Evolutionary conservation across 2,888 invertebrate species (phyloP), one percentile per base, ranked within the genome.

Genomic region (Philhelius pedissequus): DNA sequence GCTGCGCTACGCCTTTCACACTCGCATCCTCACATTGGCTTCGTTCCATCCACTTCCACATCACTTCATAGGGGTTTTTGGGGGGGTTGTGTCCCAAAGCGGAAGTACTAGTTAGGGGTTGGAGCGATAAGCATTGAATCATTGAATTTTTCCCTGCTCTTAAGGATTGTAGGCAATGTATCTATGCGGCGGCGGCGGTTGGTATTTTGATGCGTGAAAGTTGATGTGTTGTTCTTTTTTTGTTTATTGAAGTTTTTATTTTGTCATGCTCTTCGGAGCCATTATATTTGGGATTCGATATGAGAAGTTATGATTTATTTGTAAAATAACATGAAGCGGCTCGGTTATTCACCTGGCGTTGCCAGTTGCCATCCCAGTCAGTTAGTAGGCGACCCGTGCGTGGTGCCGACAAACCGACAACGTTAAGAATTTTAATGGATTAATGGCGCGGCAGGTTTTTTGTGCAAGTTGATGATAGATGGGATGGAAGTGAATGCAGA

Each of bases 101-200:
- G 56, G 79, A 79, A 79, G 79, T 79, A 70, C 43, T 25, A 83
- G 78, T 79, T 83, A 83, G 70, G 66, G 70, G 70, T 45, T 64
- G 43, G 56, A 79, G 50, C 79, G 83, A 75, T 83, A 83, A 83
- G 50, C 79, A 75, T 70, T 83, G 83, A 83, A 83, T 79, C 74
- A 79, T 83, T 83, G 79, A 83, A 45, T 50, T 40, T 64, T 32
- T 64, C 35, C 50, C 50, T 50, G 25, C 15, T 7, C 13, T 9
- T 30, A 7, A 22, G 48, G 22, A n/a, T n/a, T n/a, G 22, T 48
- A 48, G 48, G 22, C 48, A 48, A 22, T 6, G 22, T 20, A 11
- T 22, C 35, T 52, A 30, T 40, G 77, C n/a, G n/a, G n/a, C n/a
- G n/a, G n/a, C n/a, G n/a, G n/a, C n/a, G n/a, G n/a, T n/a, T n/a